Evolutionary conservation across 2,888 invertebrate species (phyloP).

Genomic region (Thalpophila matura): DNA sequence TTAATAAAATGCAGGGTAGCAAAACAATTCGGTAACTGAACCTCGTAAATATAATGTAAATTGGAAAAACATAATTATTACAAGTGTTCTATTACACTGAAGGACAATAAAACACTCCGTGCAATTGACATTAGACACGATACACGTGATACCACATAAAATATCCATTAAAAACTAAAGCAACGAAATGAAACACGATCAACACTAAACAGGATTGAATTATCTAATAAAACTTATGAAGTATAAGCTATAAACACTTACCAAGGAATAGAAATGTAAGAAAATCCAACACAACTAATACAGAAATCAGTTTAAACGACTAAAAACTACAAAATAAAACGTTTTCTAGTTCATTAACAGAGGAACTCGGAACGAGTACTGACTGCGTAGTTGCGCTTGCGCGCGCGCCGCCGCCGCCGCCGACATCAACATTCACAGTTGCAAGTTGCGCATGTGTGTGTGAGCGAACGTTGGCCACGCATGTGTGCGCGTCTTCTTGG

Average conservation of each 20-base stretch:
- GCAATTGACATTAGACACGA: slow-evolving; percentile 26
- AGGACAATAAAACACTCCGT: slow-evolving; percentile 29
- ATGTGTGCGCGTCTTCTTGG: slow-evolving; percentile 65
- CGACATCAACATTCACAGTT: too few relatives aligned
- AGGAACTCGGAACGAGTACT: slow-evolving; percentile 39
- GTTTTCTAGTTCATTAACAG: slow-evolving; percentile 13
- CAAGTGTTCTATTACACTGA: background rate
- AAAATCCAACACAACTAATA: slow-evolving; percentile 43
- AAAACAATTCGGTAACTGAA: slow-evolving; percentile 22
- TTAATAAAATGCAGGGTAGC: slow-evolving; percentile 6
- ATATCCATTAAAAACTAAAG: slow-evolving; percentile 22
- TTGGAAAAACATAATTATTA: slow-evolving; percentile 6
- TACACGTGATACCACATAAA: slow-evolving; percentile 41
- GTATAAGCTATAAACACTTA: slow-evolving; percentile 25
- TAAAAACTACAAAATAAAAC: slow-evolving; percentile 20
- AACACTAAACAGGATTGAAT: background rate
- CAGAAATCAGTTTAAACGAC: slow-evolving; percentile 11
- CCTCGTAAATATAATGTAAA: background rate
- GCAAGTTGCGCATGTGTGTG: slow-evolving; percentile 47
- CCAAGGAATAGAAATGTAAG: slow-evolving; percentile 15
- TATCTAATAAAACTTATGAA: background rate
- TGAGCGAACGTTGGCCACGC: slow-evolving; percentile 30
- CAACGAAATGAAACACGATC: slow-evolving; percentile 1
- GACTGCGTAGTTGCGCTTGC: slow-evolving; percentile 51
- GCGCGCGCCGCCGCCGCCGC: slow-evolving; percentile 40